Evolutionary conservation across 2,888 invertebrate genomes (phyloP).

Genomic region (Coenonympha glycerion): DNA sequence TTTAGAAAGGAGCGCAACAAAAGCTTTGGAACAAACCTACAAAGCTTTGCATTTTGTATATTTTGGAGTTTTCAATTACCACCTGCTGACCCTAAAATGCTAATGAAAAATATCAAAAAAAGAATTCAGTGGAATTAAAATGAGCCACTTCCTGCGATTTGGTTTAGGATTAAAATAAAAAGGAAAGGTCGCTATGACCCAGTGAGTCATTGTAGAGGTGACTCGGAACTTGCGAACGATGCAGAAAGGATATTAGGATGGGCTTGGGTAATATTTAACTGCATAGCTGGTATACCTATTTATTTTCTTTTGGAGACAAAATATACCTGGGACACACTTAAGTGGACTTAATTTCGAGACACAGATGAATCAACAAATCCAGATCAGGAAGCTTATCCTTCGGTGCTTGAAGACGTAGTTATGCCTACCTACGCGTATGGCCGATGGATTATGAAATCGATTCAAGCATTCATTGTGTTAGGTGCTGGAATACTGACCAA

Average conservation of each 20-base stretch:
- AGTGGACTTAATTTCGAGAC: too few relatives aligned
- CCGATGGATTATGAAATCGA: too few relatives aligned
- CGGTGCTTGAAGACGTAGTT: too few relatives aligned
- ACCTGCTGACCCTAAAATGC: slow-evolving; percentile 15
- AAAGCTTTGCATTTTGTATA: not conserved
- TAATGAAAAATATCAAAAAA: slow-evolving; percentile 30
- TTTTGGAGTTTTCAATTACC: slow-evolving; percentile 1
- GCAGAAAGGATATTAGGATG: slow-evolving; percentile 14
- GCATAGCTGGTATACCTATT: not conserved
- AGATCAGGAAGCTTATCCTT: too few relatives aligned
- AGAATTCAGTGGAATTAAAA: slow-evolving; percentile 57
- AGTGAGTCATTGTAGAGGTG: slow-evolving; percentile 57
- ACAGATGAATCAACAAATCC: too few relatives aligned
- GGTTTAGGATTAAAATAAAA: slow-evolving; percentile 52
- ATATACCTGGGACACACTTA: too few relatives aligned
- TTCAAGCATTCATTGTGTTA: too few relatives aligned
- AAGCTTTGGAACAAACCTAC: too few relatives aligned
- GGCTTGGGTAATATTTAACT: slow-evolving; percentile 3
- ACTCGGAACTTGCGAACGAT: slow-evolving; percentile 32
- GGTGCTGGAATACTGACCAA: too few relatives aligned
- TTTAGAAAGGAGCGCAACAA: too few relatives aligned
- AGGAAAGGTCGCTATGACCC: slow-evolving; percentile 55
- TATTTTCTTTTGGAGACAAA: too few relatives aligned
- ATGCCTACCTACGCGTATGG: too few relatives aligned
- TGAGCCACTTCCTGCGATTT: slow-evolving; percentile 67